phyloP scores from a whole-genome alignment of 2,113 vertebrate genomes.

The Notiomystis cincta region DNA sequence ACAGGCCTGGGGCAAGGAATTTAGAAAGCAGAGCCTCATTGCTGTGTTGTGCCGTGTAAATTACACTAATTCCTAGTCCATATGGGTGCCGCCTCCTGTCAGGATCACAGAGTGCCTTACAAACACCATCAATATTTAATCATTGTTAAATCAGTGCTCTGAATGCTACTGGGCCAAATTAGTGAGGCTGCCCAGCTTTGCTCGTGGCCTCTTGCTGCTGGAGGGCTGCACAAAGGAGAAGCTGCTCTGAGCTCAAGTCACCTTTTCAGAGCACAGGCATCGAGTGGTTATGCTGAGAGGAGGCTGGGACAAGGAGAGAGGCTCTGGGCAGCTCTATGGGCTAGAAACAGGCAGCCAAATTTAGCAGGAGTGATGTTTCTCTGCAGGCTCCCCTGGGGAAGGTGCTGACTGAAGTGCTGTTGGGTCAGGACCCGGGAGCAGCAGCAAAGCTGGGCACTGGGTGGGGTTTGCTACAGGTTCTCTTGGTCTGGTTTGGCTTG shows the following conservation, averaged over 20 bases:
- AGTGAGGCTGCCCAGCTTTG: background rate
- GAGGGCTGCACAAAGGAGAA: background rate
- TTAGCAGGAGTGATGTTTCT: background rate
- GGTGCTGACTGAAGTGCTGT: background rate
- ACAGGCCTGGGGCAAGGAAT: background rate
- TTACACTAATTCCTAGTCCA: background rate
- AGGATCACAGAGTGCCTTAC: constrained; percentile 1
- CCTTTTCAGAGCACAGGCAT: background rate
- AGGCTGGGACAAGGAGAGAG: background rate
- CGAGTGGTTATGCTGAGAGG: background rate
- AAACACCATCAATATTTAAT: constrained; percentile 45
- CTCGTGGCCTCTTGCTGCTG: background rate
- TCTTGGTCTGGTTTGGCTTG: background rate
- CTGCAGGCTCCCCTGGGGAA: background rate
- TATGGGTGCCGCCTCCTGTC: background rate
- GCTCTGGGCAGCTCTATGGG: background rate
- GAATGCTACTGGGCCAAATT: background rate
- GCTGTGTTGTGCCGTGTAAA: background rate
- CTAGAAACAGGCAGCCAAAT: background rate
- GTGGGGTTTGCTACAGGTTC: background rate
- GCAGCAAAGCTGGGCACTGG: background rate
- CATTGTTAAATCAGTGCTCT: background rate
- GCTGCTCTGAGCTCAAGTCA: background rate
- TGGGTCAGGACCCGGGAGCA: background rate
- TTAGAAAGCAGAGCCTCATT: background rate